Base-by-base conservation (phyloP, 2,888 invertebrate genomes). In the Drosophila greeni region DNA sequence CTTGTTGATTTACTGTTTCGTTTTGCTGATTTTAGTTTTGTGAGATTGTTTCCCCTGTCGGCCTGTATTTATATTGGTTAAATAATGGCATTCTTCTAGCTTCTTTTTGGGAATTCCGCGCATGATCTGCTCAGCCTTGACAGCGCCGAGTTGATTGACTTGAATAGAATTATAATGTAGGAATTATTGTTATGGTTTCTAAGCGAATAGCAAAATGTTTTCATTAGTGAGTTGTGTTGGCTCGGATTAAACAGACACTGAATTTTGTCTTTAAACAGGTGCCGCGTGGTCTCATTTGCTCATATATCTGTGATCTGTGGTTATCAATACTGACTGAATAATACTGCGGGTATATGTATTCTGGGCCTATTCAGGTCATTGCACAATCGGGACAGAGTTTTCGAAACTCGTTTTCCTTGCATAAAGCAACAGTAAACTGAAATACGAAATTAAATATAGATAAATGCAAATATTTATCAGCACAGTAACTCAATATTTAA, bases 201-300 rank as follows among this genome's bases (percentile, higher is more conserved):
- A 62, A 80, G 57, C 66, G 24, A 71, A 62, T 59, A 73, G 56
- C 67, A 14, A 62, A 58, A 73, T 69, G 60, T 56, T 52, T 48
- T 18, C 16, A 14, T 37, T 54, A 49, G 48, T 37, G 52, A 49
- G 48, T 54, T 51, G 45, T 29, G 18, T 49, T 39, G 16, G 29
- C 24, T 40, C 45, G 49, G 39, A 45, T 45, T 57, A 66, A 67
- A 67, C 42, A 53, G 29, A 20, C 23, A 23, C 23, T 52, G 40
- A 65, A 67, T 51, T 54, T 65, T 16, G 70, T 70, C 70, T 76
- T 80, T 77, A 45, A 75, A 75, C 77, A 82, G 80, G 59, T 77
- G 75, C 31, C 40, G 75, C 33, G 49, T 33, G 34, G 2, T 40
- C 40, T 14, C 51, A 20, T 37, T 45, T 53, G 62, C 37, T 47